Base-by-base conservation (phyloP, 1,140 invertebrate species). In the Brachionus koreanus region DNA sequence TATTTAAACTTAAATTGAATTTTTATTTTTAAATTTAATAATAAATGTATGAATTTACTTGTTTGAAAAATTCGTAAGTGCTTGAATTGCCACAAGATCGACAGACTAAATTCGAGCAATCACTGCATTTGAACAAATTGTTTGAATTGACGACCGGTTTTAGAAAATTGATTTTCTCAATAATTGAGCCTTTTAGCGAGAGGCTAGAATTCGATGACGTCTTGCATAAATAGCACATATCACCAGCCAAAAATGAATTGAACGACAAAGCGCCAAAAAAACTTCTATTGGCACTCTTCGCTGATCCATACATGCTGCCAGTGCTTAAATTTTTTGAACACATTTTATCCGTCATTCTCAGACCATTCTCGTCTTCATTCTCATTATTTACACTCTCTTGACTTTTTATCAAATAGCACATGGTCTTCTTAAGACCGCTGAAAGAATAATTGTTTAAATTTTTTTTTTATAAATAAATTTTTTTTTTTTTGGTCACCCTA, bases 341-440 rank as follows among this genome's bases (percentile, higher is more conserved):
- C 49, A 57, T 57, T 23, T 57, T 57, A 57, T 57, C 49, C 16
- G 5, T 7, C n/a, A 2, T 39, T 13, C 12, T 5, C 35, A 69
- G 63, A 6, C 23, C 12, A 33, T 33, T 37, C 19, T 35, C 37
- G 29, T 5, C 23, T 57, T 46, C n/a, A 33, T 3, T 23, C 5
- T 16, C 49, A 23, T 67, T 67, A 37, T 67, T 67, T 13, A 67
- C n/a, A 37, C 23, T 67, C 29, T 33, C 29, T 5, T 67, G 37
- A 3, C 39, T 46, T 13, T 35, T 29, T 43, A 74, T 74, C 33
- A 74, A 29, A 46, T 74, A 74, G 13, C 19, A 25, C 69, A 74
- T 74, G 23, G 69, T 74, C 9, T 74, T 74, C 43, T 74, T 74
- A 5, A 74, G 43, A 74, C 69, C 69, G 23, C 69, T 46, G n/a